Base-by-base conservation (phyloP, 2,113 vertebrate species). In the Poecilia latipinna region DNA sequence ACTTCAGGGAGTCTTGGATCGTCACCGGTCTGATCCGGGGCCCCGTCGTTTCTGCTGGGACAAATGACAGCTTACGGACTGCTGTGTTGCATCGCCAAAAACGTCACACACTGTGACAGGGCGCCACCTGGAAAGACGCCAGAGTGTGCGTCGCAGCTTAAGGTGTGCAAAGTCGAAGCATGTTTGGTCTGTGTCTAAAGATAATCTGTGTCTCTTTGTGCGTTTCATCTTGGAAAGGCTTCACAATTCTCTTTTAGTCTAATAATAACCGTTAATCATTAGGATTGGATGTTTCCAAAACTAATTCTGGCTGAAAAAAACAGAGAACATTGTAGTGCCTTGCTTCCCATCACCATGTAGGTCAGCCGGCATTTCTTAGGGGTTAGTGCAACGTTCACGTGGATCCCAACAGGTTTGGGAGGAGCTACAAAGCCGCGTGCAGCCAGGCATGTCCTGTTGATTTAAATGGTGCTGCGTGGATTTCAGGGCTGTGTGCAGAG, bases 51-150 rank as follows among this genome's bases (percentile, higher is more conserved):
- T 72, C 74, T 76, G 65, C 74, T 75, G 75, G 74, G 78, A 82
- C 33, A 37, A 69, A 65, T 42, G 68, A 86, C 72, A 74, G 65
- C 82, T 78, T 77, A 78, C 66, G 82, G 57, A 73, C 44, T 42
- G 66, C 42, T 77, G 39, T 44, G 69, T 72, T 79, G 75, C 75
- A 76, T 69, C n/a, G 73, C 82, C 82, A 79, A 33, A 72, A 82
- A 67, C 28, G 71, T 70, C 67, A 44, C 4, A 44, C 4, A 32
- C 75, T 82, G 74, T 65, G 74, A 82, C 66, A 72, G 8, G 31
- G 61, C 78, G 73, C 72, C 77, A 69, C 70, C 75, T 77, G 85
- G 79, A 75, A 74, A 19, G 26, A 29, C 76, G 72, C 76, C 70
- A 64, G 0, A 26, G 54, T 74, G 62, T 37, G 79, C 7, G 17